Conservation (phyloP, 2,797 vertebrate genomes). For the Cottoperca gobio region DNA sequence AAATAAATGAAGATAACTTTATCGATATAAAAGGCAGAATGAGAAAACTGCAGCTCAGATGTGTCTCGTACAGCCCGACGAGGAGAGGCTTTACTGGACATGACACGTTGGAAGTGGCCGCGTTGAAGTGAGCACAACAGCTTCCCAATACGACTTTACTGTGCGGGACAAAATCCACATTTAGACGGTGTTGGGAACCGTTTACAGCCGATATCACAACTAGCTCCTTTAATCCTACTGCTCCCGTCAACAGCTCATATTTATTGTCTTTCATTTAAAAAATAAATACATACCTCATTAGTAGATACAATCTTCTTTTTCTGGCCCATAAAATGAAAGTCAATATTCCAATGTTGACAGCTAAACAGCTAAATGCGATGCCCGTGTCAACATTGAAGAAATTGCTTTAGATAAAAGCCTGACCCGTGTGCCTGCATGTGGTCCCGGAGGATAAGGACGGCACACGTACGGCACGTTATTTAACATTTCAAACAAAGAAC, state of each 20-base stretch:
- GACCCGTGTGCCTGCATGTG: background rate
- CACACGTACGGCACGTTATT: slow-evolving; percentile 2
- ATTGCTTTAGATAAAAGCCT: background rate
- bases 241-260: slow-evolving; percentile 3
- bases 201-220: slow-evolving; percentile 22
- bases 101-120: slow-evolving; percentile 52
- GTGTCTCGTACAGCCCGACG: background rate
- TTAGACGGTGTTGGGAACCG: slow-evolving; percentile 32
- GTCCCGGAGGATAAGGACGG: slow-evolving; percentile 5
- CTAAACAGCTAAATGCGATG: background rate
- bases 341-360: slow-evolving; percentile 7
- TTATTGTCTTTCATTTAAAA: slow-evolving; percentile 8
- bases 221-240: slow-evolving; percentile 6
- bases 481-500: background rate
- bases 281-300: background rate
- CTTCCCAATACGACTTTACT: slow-evolving; percentile 35
- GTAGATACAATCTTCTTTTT: slow-evolving; percentile 4
- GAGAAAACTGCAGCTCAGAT: slow-evolving; percentile 31
- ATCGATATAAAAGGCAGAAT: slow-evolving; percentile 30
- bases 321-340: background rate
- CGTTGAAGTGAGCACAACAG: slow-evolving; percentile 40
- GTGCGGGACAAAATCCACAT: slow-evolving; percentile 39
- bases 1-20: slow-evolving; percentile 44
- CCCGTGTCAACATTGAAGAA: background rate
- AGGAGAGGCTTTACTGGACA: slow-evolving; percentile 61